Conservation (phyloP, 2,113 vertebrate genomes). For the Pyxicephalus adspersus region DNA sequence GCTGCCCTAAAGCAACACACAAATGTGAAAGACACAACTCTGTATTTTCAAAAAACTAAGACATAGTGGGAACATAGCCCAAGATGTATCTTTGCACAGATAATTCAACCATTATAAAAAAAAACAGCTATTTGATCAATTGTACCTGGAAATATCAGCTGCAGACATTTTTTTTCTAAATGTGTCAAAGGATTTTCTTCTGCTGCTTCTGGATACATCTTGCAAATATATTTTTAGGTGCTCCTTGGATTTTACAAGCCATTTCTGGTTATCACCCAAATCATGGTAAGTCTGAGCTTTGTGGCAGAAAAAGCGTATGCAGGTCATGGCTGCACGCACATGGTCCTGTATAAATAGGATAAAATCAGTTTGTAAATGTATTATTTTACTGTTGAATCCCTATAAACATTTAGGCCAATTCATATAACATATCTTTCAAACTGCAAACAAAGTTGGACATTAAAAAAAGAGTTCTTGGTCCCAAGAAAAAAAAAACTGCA, state of each 20-base stretch:
- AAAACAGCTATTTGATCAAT: neutral
- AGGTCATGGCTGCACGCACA: slow-evolving; percentile 95
- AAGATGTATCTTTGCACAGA: neutral
- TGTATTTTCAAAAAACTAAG: too few species aligned
- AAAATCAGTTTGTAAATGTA: too few species aligned
- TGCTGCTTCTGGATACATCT: slow-evolving; percentile 82
- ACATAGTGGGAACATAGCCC: too few species aligned
- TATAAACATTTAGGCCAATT: too few species aligned
- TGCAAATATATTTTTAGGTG: slow-evolving; percentile 94
- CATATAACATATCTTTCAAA: too few species aligned
- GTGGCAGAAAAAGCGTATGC: slow-evolving; percentile 92
- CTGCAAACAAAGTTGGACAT: too few species aligned
- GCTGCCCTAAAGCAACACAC: too few species aligned
- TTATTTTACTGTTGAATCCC: too few species aligned
- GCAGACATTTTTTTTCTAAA: slow-evolving; percentile 95
- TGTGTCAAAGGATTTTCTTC: slow-evolving; percentile 75
- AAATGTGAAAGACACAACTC: too few species aligned
- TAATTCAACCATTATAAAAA: neutral
- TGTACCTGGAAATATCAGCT: slow-evolving; percentile 89
- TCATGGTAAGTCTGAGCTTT: slow-evolving; percentile 88
- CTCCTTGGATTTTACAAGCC: slow-evolving; percentile 93
- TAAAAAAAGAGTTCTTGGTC: too few species aligned
- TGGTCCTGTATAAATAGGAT: slow-evolving; percentile 80
- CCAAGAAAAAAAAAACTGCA: too few species aligned
- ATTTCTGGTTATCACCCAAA: slow-evolving; percentile 86